Evolutionary conservation across 2,113 vertebrate genomes (phyloP), one percentile per base, ranked within the genome.

Genomic region (Spea bombifrons): DNA sequence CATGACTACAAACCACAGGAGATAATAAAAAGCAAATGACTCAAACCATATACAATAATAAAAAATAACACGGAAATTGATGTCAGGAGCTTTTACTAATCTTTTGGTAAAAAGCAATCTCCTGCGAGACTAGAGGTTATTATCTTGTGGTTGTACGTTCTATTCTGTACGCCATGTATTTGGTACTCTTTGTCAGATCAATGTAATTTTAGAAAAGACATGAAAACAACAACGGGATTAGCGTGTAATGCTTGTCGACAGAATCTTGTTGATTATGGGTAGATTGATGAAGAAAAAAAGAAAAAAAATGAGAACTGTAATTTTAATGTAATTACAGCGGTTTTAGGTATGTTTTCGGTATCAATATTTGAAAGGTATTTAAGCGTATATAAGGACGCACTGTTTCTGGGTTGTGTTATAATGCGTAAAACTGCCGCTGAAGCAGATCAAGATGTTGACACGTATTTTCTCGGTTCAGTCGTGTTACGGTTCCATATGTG

Each of bases 221-320:
- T 80, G 78, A 67, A 80, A 80, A 68, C 71, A 57, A 43, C 50
- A 73, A 66, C 30, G 49, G 50, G 71, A 74, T 80, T 80, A 80
- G 45, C 16, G 13, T 61, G 16, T 61, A 66, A 78, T 66, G 4
- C 53, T 64, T 49, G 17, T 74, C 6, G 45, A 74, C 72, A 64
- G 57, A 16, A 49, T 63, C 57, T 15, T 48, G 57, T n/a, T 74
- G 44, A 52, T 17, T 63, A 63, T 63, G 3, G 10, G 8, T 64
- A 30, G 8, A 16, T 15, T 12, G 53, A n/a, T 47, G 55, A 45
- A 7, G 8, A 30, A 70, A 7, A 47, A 5, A 7, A n/a, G 64
- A 10, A 70, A 70, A 70, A 3, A 15, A 15, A 50, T 16, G 10
- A 47, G n/a, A 7, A 16, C 10, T n/a, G 63, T 75, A 53, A 75